Evolutionary conservation across 2,888 invertebrate species (phyloP).

Genomic region (Merodon equestris): DNA sequence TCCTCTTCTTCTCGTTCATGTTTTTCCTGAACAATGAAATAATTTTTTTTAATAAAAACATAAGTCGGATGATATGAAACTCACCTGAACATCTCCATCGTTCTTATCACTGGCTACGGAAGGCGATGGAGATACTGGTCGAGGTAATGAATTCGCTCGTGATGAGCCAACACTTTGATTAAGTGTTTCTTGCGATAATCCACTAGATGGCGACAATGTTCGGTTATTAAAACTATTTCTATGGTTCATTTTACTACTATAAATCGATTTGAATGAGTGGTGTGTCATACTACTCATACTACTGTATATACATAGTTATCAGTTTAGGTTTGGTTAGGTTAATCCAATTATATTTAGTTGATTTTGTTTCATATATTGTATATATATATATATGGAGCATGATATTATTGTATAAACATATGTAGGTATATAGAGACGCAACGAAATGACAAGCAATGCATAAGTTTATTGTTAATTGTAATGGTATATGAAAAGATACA

Average conservation of each 20-base stretch:
- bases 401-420: conserved; percentile 20
- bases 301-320: conserved; percentile 27
- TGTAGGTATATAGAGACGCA: conserved; percentile 34
- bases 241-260: conserved; percentile 56
- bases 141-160: conserved; percentile 84
- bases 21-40: conserved; percentile 84
- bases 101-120: conserved; percentile 95
- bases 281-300: conserved; percentile 55
- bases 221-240: conserved; percentile 71
- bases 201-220: conserved; percentile 83
- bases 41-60: too few species aligned
- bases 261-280: conserved; percentile 57
- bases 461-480: conserved; percentile 26
- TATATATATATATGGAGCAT: conserved; percentile 14
- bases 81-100: conserved; percentile 88
- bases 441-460: conserved; percentile 64
- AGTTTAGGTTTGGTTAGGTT: not conserved
- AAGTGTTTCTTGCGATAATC: conserved; percentile 82
- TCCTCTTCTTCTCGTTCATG: conserved; percentile 98
- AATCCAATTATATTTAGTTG: conserved; percentile 23
- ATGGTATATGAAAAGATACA: conserved; percentile 61
- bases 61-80: conserved; percentile 25
- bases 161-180: conserved; percentile 82
- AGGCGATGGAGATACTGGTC: conserved; percentile 94
- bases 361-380: conserved; percentile 20